Conservation (phyloP, 2,113 vertebrate genomes). For the Loxodonta africana region DNA sequence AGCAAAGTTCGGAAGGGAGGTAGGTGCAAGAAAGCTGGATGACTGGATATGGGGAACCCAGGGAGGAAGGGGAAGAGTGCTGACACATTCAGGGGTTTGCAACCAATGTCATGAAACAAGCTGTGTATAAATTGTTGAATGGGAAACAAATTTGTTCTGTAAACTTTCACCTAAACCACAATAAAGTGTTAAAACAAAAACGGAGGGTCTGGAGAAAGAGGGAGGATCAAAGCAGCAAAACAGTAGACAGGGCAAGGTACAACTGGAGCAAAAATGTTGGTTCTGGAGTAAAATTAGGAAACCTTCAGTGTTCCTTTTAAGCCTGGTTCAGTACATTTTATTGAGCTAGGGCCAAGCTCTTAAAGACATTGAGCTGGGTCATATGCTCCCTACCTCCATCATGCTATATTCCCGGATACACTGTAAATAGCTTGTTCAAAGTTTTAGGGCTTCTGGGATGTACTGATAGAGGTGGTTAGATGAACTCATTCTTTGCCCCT, state of each 20-base stretch:
- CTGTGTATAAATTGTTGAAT: too few relatives aligned
- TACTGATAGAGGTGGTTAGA: fast-evolving
- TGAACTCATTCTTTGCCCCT: not conserved
- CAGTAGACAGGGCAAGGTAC: not conserved
- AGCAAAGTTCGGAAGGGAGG: too few relatives aligned
- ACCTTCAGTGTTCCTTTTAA: not conserved
- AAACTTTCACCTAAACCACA: too few relatives aligned
- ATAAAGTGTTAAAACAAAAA: too few relatives aligned
- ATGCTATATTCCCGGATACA: not conserved
- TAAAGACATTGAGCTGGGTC: not conserved
- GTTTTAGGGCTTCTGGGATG: not conserved
- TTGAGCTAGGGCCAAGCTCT: not conserved
- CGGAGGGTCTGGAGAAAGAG: not conserved
- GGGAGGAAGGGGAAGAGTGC: too few relatives aligned
- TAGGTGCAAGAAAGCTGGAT: too few relatives aligned
- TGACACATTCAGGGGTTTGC: too few relatives aligned
- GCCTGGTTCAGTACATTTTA: not conserved
- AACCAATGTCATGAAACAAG: too few relatives aligned
- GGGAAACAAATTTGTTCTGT: too few relatives aligned
- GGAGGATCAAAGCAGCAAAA: not conserved
- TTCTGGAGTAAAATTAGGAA: too few relatives aligned
- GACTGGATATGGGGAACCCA: too few relatives aligned
- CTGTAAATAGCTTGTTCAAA: not conserved
- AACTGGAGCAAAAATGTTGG: not conserved
- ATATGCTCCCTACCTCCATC: not conserved